Evolutionary conservation across 1,140 invertebrate genomes (phyloP).

Genomic region (Asbolus verrucosus): DNA sequence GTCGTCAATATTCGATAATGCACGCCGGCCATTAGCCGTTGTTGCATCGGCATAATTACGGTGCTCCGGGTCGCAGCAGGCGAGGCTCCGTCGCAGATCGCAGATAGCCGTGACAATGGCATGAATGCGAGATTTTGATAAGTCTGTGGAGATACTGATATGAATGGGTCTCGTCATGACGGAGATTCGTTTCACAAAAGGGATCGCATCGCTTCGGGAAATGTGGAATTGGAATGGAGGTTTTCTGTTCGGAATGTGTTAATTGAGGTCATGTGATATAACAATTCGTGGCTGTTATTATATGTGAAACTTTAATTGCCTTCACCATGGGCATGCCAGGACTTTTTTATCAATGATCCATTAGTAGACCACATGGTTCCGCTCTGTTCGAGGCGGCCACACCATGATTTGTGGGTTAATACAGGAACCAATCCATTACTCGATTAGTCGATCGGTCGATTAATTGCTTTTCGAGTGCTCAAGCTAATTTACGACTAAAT

Average conservation of each 20-base stretch:
- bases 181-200: constrained; percentile 28
- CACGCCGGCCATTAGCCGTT: constrained; percentile 34
- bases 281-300: not conserved
- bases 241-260: constrained; percentile 8
- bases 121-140: constrained; percentile 31
- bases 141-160: constrained; percentile 26
- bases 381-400: not conserved
- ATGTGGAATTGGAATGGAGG: constrained; percentile 1
- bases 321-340: not conserved
- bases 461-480: not conserved
- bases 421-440: constrained; percentile 26
- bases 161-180: constrained; percentile 31
- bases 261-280: constrained; percentile 18
- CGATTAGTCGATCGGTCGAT: constrained; percentile 22
- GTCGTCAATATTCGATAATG: constrained; percentile 39
- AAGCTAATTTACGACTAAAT: not conserved
- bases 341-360: constrained; percentile 11
- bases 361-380: constrained; percentile 1
- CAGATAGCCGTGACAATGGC: constrained; percentile 35
- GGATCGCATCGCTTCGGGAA: constrained; percentile 1
- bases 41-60: constrained; percentile 35
- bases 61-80: constrained; percentile 35
- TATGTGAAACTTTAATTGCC: constrained; percentile 1
- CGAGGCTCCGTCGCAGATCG: constrained; percentile 31
- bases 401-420: constrained; percentile 29